Percentiles rank a stretch among this genome's conserved stretches.
Conservation (phyloP, 2,113 vertebrate species). For the Hemiscyllium ocellatum region DNA sequence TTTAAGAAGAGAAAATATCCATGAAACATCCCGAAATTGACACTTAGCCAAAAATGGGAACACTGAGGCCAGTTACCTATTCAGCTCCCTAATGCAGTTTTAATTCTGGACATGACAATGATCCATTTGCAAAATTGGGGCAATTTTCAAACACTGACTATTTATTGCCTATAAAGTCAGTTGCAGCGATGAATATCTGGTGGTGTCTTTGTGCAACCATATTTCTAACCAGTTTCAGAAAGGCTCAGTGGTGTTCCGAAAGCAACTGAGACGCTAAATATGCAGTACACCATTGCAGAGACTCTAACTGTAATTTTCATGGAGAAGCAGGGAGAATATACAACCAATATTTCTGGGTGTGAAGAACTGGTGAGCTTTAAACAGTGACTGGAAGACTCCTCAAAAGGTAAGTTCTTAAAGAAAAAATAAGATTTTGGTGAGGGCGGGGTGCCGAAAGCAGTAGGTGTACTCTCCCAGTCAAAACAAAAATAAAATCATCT, state of each 20-base stretch:
- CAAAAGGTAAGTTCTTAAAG: neutral
- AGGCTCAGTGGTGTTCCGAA: neutral
- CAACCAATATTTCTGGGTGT: neutral
- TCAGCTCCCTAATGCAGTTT: neutral
- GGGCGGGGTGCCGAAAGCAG: neutral
- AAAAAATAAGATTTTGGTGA: neutral
- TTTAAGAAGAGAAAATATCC: too few relatives aligned
- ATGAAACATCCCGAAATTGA: too few relatives aligned
- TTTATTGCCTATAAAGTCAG: neutral
- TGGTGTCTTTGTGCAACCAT: neutral
- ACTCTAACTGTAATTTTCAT: neutral
- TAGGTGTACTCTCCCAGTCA: neutral
- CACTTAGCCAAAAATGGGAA: too few relatives aligned
- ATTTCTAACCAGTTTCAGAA: neutral
- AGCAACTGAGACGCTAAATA: neutral
- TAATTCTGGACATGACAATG: neutral
- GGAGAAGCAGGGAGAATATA: neutral
- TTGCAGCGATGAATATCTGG: neutral
- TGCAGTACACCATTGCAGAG: neutral
- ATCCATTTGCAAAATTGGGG: neutral
- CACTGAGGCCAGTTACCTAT: neutral
- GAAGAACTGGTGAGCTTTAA: neutral
- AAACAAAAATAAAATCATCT: neutral
- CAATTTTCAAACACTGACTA: neutral
- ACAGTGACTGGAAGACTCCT: neutral